Conservation (phyloP, 2,113 vertebrate genomes). For the Erinaceus europaeus region DNA sequence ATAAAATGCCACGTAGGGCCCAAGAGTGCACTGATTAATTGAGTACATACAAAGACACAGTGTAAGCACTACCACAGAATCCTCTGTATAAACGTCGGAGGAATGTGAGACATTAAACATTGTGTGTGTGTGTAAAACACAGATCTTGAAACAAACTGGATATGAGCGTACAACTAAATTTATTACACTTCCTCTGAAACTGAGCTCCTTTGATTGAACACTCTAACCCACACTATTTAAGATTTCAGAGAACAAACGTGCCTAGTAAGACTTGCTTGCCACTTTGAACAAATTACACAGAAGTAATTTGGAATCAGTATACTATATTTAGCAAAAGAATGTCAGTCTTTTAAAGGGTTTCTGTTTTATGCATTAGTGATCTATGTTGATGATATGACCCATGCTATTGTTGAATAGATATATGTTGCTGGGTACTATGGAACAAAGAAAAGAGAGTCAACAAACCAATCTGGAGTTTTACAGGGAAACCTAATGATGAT, state of each 20-base stretch:
- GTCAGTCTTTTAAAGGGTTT: not conserved
- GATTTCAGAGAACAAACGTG: constrained; percentile 3
- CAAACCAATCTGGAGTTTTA: too few relatives aligned
- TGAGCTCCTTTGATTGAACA: not conserved
- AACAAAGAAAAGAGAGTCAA: too few relatives aligned
- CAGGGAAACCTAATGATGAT: too few relatives aligned
- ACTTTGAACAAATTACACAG: constrained; percentile 5
- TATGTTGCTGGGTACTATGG: too few relatives aligned
- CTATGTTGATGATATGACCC: not conserved
- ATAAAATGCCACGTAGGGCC: not conserved
- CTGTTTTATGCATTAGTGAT: not conserved
- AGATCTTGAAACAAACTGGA: not conserved
- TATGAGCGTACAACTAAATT: not conserved
- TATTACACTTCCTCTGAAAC: not conserved
- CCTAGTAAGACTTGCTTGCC: not conserved
- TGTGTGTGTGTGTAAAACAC: not conserved
- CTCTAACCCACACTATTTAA: not conserved
- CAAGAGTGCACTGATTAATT: not conserved
- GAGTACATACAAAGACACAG: not conserved
- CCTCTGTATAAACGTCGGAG: not conserved
- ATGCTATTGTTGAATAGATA: too few relatives aligned
- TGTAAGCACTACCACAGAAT: not conserved
- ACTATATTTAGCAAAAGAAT: not conserved
- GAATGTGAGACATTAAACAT: not conserved
- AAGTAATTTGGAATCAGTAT: constrained; percentile 42